Conservation (phyloP, 1,140 invertebrate genomes). For the Cydia splendana region DNA sequence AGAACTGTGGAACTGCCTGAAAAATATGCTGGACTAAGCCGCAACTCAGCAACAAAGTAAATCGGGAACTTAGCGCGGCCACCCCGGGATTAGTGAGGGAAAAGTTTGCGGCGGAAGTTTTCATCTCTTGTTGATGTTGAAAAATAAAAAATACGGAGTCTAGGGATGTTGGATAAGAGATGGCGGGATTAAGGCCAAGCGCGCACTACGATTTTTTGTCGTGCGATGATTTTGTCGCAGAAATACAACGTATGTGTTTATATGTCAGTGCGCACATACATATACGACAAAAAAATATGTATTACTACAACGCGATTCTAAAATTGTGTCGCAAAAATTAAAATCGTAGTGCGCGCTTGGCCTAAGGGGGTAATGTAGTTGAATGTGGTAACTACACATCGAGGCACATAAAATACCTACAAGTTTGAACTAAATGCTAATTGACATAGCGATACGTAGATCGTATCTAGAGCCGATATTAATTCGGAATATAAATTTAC, state of each 20-base stretch:
- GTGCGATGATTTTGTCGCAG: no score
- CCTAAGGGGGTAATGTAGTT: conserved; percentile 22
- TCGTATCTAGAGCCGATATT: not conserved
- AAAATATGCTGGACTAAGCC: conserved; percentile 70
- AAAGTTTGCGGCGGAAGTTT: conserved; percentile 67
- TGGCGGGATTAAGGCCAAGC: conserved; percentile 47
- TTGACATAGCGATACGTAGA: conserved; percentile 6
- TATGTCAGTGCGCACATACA: no score
- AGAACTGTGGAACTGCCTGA: conserved; percentile 58
- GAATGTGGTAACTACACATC: no score
- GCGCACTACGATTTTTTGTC: no score
- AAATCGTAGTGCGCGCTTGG: not conserved
- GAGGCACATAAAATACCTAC: no score
- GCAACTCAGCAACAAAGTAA: conserved; percentile 67
- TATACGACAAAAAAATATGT: no score
- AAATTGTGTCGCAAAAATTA: no score
- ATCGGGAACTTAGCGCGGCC: conserved; percentile 70
- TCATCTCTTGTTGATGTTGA: conserved; percentile 68
- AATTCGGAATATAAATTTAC: conserved; percentile 4
- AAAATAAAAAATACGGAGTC: conserved; percentile 63
- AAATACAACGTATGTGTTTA: no score
- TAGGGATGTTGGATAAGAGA: conserved; percentile 46
- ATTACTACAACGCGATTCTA: no score
- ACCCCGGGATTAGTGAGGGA: conserved; percentile 64
- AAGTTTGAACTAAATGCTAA: not conserved